These are phyloP conservation scores for Todiramphus chloris DNA, from an alignment of 2,113 vertebrate genomes.

Conservation along the genomic window DNA sequence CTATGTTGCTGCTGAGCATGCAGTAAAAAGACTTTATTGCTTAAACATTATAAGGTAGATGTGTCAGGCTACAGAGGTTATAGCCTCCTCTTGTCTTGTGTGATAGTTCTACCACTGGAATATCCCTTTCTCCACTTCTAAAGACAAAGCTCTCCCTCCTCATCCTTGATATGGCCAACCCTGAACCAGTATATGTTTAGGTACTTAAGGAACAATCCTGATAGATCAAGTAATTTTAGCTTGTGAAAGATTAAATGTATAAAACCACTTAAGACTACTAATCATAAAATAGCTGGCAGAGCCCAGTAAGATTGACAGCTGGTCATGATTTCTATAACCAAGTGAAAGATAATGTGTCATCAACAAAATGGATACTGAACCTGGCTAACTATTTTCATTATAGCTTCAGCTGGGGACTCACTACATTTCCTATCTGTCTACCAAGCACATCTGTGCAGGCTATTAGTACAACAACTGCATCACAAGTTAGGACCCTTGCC, in stretches of 20 bases:
- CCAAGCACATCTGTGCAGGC: neutral
- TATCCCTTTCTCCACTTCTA: neutral
- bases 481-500: neutral
- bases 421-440: accelerated
- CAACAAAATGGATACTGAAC: neutral
- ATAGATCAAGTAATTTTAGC: neutral
- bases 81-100: neutral
- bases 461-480: accelerated
- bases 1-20: neutral
- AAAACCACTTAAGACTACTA: neutral
- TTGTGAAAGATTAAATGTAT: neutral
- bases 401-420: neutral
- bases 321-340: neutral
- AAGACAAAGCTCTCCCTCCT: neutral
- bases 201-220: neutral
- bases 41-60: neutral
- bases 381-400: neutral
- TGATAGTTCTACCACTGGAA: neutral
- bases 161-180: neutral
- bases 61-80: neutral
- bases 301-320: neutral
- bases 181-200: neutral
- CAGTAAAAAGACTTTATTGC: neutral
- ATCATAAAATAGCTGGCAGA: neutral
- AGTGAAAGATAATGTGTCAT: neutral